Base-by-base conservation (phyloP, 1,140 invertebrate genomes). In the Diuraphis noxia region DNA sequence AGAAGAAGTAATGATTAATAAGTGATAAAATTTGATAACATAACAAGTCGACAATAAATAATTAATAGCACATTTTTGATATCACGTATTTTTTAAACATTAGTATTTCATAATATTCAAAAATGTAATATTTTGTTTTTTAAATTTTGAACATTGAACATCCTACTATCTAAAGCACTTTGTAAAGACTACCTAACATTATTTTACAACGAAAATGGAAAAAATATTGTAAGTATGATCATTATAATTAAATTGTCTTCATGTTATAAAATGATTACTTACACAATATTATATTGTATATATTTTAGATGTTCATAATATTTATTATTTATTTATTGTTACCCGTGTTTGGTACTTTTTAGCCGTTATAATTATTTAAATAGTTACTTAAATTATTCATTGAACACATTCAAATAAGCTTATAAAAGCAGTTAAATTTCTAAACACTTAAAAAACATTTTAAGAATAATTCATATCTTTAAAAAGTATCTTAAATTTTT, bases 1-100 rank as follows among this genome's bases (percentile, higher is more conserved):
- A 84, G 19, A n/a, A n/a, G n/a, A n/a, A n/a, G n/a, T n/a, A n/a
- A 40, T 19, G 1, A n/a, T 84, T 23, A 30, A 84, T 43, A 84
- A 84, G 25, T 19, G 34, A 77, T 77, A 77, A 77, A 6, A 43
- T 84, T 84, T 84, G 82, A 85, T 85, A 85, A 85, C 41, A 41
- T 34, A 40, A 9, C 41, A n/a, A 36, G 34, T 9, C 21, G 7
- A 81, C 25, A 81, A 81, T 25, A 43, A 34, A 21, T 9, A 19
- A n/a, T 81, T 85, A 38, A 79, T n/a, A 72, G 34, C 56, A n/a
- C 81, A 79, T 79, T 34, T 79, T 81, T 17, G 13, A 81, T 40
- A 25, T 81, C 9, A 2, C 25, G 21, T 23, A 9, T 81, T 81
- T 81, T 9, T 81, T 2, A 40, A 40, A 4, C 9, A 40, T 25